phyloP scores from a whole-genome alignment of 2,888 invertebrate genomes.

The Clistopyga incitator region DNA sequence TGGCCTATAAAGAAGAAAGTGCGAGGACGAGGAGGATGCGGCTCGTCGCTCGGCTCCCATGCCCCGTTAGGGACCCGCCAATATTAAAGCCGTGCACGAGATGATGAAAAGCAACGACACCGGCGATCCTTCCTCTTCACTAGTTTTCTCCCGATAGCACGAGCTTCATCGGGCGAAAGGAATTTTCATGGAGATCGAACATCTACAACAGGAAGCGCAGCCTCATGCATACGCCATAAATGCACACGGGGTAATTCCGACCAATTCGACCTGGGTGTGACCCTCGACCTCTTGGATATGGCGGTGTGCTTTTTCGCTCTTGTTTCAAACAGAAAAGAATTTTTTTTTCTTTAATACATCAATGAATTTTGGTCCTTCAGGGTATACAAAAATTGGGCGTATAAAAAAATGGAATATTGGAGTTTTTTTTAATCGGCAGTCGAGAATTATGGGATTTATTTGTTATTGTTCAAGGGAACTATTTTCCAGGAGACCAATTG shows the following conservation, averaged over 20 bases:
- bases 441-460: too few species aligned
- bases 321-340: too few species aligned
- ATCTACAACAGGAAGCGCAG: neutral
- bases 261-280: too few species aligned
- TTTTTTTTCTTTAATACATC: too few species aligned
- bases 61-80: slow-evolving; percentile 54
- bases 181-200: slow-evolving; percentile 10
- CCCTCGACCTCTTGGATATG: too few species aligned
- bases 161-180: neutral
- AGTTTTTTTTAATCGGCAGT: too few species aligned
- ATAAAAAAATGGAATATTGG: too few species aligned
- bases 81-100: slow-evolving; percentile 59
- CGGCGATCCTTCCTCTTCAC: slow-evolving; percentile 20
- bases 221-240: neutral
- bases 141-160: neutral
- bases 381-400: too few species aligned
- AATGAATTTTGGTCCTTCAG: too few species aligned
- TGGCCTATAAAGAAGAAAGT: slow-evolving; percentile 58
- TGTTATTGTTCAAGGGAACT: too few species aligned
- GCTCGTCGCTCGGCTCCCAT: slow-evolving; percentile 39
- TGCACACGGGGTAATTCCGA: neutral
- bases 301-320: too few species aligned
- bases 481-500: too few species aligned
- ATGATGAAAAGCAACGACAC: slow-evolving; percentile 39
- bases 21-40: slow-evolving; percentile 39